Evolutionary conservation across 1,140 invertebrate species (phyloP), one percentile per base, ranked within the genome.

Genomic region (Pseudomyrmex sp.): DNA sequence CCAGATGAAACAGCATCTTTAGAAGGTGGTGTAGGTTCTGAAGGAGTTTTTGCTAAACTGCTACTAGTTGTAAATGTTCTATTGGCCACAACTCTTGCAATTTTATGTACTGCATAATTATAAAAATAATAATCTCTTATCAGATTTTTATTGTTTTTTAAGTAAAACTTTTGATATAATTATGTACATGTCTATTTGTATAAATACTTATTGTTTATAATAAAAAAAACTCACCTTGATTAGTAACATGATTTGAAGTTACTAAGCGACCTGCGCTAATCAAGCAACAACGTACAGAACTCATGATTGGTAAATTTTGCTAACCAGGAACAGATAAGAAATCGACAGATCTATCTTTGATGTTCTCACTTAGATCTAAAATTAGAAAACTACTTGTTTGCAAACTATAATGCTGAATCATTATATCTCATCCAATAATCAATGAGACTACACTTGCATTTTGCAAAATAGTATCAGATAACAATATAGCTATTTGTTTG

Each of bases 211-310:
- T n/a, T 63, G 13, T 56, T 70, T n/a, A 48, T 0, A 83, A 72
- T 0, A 76, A 72, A 54, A 3, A 5, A n/a, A 44, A 88, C 89
- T 92, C 68, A 94, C 94, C 92, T 85, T 93, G 91, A 90, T 92
- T 93, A 61, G 91, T 87, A 56, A 94, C 91, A 84, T 94, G 92
- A 89, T 92, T 93, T 5, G 92, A 92, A 8, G 92, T 91, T 77
- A 91, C 93, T 82, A 94, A 83, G 82, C 93, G 93, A 54, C 91
- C 92, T 15, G 92, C 93, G 56, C 91, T 91, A 69, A 94, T 92
- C 76, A 94, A 89, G 77, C 94, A 94, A 74, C 94, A 94, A 59
- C 94, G 92, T 61, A 94, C 93, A 65, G 93, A 93, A 83, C 93
- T 94, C 94, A 94, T 94, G 65, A 70, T 90, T 87, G 48, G 18